Conservation (phyloP, 2,113 vertebrate genomes). For the Serinus canaria region DNA sequence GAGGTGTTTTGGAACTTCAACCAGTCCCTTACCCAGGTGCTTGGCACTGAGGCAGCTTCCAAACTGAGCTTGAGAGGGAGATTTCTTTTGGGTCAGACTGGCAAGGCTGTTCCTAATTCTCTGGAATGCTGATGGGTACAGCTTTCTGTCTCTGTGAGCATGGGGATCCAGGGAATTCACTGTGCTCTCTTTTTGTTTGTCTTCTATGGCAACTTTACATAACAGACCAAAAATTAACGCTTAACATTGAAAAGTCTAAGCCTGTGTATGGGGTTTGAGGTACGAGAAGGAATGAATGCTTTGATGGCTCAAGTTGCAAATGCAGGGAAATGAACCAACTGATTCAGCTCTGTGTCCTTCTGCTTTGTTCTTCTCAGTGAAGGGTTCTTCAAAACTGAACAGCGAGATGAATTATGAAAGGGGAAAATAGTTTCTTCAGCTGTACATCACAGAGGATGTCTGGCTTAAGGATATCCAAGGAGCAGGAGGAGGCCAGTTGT, state of each 20-base stretch:
- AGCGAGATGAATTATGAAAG: not conserved
- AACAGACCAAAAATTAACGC: not conserved
- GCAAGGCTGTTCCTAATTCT: not conserved
- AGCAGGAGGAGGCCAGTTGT: not conserved
- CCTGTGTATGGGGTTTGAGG: not conserved
- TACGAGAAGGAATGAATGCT: not conserved
- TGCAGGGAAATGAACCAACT: not conserved
- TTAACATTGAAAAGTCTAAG: not conserved
- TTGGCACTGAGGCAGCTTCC: not conserved
- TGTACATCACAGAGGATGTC: not conserved
- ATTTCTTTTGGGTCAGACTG: not conserved
- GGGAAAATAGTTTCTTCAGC: not conserved
- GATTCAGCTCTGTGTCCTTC: not conserved
- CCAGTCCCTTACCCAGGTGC: not conserved
- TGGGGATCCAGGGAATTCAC: not conserved
- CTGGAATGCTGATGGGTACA: not conserved
- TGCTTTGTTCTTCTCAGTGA: not conserved
- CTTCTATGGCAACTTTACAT: not conserved
- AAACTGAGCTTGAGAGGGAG: not conserved
- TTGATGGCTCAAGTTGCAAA: not conserved
- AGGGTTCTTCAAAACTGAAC: not conserved
- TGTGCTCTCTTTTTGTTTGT: not conserved
- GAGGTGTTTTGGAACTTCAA: not conserved
- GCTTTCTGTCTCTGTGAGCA: not conserved
- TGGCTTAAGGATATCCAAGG: not conserved